Evolutionary conservation across 2,113 vertebrate genomes (phyloP).

Genomic region (Microcebus jonahi): DNA sequence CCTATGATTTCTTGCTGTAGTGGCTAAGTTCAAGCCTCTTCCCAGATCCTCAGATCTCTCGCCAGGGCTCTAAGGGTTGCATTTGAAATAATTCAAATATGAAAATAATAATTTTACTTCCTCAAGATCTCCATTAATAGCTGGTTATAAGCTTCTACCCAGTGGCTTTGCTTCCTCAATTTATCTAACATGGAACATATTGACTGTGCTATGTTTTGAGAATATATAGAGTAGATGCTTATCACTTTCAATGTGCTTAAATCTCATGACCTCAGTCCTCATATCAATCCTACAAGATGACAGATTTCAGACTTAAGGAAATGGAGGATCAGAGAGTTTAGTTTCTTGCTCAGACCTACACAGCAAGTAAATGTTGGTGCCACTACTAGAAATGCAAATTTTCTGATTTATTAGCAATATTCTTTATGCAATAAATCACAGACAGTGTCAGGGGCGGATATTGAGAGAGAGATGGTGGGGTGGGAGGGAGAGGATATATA

Average conservation of each 20-base stretch:
- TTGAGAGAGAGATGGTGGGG: not conserved
- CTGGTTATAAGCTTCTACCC: not conserved
- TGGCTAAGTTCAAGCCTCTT: not conserved
- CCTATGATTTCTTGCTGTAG: not conserved
- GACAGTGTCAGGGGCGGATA: not conserved
- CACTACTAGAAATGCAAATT: slow-evolving; percentile 5
- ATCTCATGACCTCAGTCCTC: not conserved
- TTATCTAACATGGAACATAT: not conserved
- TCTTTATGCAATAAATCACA: not conserved
- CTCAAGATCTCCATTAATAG: not conserved
- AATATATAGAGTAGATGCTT: not conserved
- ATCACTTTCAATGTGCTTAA: not conserved
- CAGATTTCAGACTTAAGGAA: not conserved
- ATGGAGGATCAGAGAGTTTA: not conserved
- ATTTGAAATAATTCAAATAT: not conserved
- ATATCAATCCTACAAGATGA: not conserved
- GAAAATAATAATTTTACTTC: not conserved
- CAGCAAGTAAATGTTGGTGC: not conserved
- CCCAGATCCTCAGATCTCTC: not conserved
- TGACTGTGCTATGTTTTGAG: not conserved
- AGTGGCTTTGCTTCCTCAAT: not conserved
- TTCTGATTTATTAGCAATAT: slow-evolving; percentile 11
- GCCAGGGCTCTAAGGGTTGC: not conserved
- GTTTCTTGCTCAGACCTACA: not conserved
- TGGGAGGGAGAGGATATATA: not conserved